Conservation (phyloP, 1,140 invertebrate genomes). For the Mactra quadrangularis region DNA sequence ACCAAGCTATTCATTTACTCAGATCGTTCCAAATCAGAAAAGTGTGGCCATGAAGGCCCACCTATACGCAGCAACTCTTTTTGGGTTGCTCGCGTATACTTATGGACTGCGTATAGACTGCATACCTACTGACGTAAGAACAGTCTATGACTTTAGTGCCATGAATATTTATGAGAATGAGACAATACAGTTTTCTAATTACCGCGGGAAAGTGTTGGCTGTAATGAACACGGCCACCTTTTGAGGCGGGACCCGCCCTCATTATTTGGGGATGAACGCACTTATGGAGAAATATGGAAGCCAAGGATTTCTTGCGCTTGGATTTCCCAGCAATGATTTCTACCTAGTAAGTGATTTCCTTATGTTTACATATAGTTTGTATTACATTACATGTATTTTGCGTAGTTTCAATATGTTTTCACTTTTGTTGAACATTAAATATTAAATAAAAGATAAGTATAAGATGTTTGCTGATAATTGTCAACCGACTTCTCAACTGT, state of each 20-base stretch:
- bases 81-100: background rate
- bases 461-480: too few relatives aligned
- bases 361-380: too few relatives aligned
- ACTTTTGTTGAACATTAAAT: too few relatives aligned
- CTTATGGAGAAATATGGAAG: constrained; percentile 76
- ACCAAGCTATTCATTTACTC: too few relatives aligned
- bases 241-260: constrained; percentile 74
- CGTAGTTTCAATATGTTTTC: too few relatives aligned
- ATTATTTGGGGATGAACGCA: constrained; percentile 83
- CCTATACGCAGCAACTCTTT: background rate
- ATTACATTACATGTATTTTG: too few relatives aligned
- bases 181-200: constrained; percentile 78
- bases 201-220: constrained; percentile 81
- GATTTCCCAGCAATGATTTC: constrained; percentile 86
- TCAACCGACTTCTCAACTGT: too few relatives aligned
- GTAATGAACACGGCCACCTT: constrained; percentile 86
- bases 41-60: background rate
- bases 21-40: too few relatives aligned
- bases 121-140: constrained; percentile 9
- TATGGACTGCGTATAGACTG: background rate
- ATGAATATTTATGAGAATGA: constrained; percentile 69
- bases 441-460: too few relatives aligned
- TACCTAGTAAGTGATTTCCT: constrained; percentile 75
- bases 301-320: constrained; percentile 83
- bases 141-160: constrained; percentile 71